These are phyloP conservation scores for Sabatieria punctata DNA, from an alignment of 2,888 invertebrate species.

Conservation along the genomic window DNA sequence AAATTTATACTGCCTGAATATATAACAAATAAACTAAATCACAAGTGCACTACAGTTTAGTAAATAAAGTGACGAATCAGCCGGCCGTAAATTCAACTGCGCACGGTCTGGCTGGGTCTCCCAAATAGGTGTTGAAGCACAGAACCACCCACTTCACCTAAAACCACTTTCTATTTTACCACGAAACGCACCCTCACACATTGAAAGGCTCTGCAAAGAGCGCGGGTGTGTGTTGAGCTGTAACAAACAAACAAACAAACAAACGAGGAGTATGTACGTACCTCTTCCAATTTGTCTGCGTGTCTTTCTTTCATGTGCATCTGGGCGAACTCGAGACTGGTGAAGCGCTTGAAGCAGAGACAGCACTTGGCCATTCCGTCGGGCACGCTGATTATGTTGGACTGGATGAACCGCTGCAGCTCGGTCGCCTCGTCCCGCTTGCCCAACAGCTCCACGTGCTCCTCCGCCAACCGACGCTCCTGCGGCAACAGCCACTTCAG, in stretches of 20 bases:
- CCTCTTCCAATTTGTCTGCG: constrained; percentile 7
- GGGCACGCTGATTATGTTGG: constrained; percentile 1
- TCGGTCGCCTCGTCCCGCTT: constrained; percentile 6
- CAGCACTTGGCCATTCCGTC: constrained; percentile 11
- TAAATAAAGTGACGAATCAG: too few species aligned
- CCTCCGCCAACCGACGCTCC: constrained; percentile 9
- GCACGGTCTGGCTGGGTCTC: constrained; percentile 8
- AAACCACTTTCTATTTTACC: too few species aligned
- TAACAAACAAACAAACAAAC: too few species aligned
- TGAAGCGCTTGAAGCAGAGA: constrained; percentile 12
- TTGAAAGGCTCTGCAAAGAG: too few species aligned
- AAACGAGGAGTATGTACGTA: not conserved
- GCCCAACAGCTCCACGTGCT: constrained; percentile 11
- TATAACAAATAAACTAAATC: too few species aligned
- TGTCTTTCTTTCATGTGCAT: constrained; percentile 10
- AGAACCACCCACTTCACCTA: constrained; percentile 6
- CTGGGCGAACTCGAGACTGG: constrained; percentile 7
- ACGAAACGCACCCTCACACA: not conserved
- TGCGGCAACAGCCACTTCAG: constrained; percentile 9
- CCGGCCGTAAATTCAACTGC: not conserved
- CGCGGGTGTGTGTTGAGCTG: too few species aligned
- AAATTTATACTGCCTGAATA: too few species aligned
- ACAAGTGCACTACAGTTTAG: too few species aligned
- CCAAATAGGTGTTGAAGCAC: constrained; percentile 10
- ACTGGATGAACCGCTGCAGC: constrained; percentile 2